Conservation (phyloP, 2,888 invertebrate species). For the Trachelus iudaicus region DNA sequence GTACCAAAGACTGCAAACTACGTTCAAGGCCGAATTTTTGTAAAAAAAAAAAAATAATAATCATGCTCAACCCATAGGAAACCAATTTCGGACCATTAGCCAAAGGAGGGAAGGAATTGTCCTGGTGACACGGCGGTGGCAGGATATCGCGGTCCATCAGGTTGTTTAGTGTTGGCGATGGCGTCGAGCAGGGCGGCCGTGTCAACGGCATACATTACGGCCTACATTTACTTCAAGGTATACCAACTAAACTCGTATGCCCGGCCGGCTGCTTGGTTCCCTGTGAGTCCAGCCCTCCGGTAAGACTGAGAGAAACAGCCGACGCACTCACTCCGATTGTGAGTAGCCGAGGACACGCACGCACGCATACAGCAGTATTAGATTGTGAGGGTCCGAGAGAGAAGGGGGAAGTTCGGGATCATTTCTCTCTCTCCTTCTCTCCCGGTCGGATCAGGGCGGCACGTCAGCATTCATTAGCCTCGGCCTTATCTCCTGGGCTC, state of each 20-base stretch:
- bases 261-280: background rate
- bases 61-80: background rate
- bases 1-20: background rate
- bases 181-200: constrained; percentile 58
- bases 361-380: background rate
- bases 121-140: constrained; percentile 52
- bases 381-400: background rate
- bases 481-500: constrained; percentile 44
- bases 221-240: constrained; percentile 49
- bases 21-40: background rate
- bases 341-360: constrained; percentile 5
- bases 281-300: background rate
- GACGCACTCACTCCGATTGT: background rate
- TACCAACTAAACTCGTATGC: constrained; percentile 28
- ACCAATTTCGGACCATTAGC: constrained; percentile 31
- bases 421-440: constrained; percentile 17
- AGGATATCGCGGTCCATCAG: constrained; percentile 59
- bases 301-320: background rate
- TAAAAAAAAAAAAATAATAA: background rate
- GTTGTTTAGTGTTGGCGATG: constrained; percentile 60
- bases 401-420: background rate
- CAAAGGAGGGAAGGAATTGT: constrained; percentile 26
- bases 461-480: constrained; percentile 54
- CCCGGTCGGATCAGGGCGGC: constrained; percentile 40
- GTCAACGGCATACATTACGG: constrained; percentile 59